Base-by-base conservation (phyloP, 1,140 invertebrate species). In the Tyrophagus putrescentiae region DNA sequence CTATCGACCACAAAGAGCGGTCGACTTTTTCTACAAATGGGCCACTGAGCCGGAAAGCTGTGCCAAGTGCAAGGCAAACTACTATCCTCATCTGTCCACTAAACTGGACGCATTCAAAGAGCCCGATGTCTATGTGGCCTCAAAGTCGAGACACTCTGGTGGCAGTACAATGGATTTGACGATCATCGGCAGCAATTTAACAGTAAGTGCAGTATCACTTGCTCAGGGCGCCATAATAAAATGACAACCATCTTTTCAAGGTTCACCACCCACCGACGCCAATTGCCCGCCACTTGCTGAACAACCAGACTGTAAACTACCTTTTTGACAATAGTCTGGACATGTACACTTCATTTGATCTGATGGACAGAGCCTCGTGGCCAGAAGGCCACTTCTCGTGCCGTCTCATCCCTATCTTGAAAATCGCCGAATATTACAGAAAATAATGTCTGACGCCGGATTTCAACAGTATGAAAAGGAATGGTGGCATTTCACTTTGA, bases 271-370 rank as follows among this genome's bases (percentile, higher is more conserved):
- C 45, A 25, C 45, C 45, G 7, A 48, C 7, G 6, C n/a, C 9
- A 27, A 54, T 54, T 54, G 52, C 18, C 9, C 7, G 52, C 9
- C 7, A 31, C 7, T 23, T 54, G 6, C 7, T 9, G 23, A 54
- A 54, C 28, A 31, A 31, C 25, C 6, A 54, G n/a, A 54, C 18
- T 6, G 52, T 54, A 18, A 39, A 32, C 6, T 54, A 32, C 23
- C 6, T 54, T 7, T 7, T 7, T 6, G 52, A 54, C 25, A 33
- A 33, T 7, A 54, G 28, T n/a, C 7, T 54, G n/a, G 52, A 54
- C 28, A 54, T 54, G 52, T 54, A 31, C 18, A 54, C 52, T 32
- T 54, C 52, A 7, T 54, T 54, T 54, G 52, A 54, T 21, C 28
- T 54, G 25, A 32, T 54, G 18, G 11, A 54, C 36, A 11, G 36